These are phyloP conservation scores for Siniperca undulata DNA, from an alignment of 2,797 vertebrate species.

Conservation along the genomic window DNA sequence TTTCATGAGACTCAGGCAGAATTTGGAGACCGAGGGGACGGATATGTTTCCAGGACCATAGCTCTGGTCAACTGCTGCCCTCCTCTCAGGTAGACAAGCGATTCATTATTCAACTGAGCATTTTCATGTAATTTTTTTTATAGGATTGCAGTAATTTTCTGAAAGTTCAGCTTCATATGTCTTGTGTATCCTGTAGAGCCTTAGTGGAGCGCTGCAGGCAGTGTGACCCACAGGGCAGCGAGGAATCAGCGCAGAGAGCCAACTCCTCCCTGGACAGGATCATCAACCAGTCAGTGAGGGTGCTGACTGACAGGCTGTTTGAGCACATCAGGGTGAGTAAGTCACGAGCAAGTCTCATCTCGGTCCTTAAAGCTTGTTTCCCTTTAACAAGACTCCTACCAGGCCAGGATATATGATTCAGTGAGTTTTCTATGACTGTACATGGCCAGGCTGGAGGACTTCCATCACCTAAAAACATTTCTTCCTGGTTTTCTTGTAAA, in stretches of 20 bases:
- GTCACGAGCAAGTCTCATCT: neutral
- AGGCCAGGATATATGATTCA: neutral
- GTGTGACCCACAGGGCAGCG: slow-evolving; percentile 88
- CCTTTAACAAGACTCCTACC: neutral
- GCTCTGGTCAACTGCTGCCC: slow-evolving; percentile 93
- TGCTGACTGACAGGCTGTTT: slow-evolving; percentile 89
- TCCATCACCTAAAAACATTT: neutral
- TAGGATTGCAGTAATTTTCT: neutral
- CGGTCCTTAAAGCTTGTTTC: neutral
- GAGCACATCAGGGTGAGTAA: slow-evolving; percentile 91
- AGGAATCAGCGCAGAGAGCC: slow-evolving; percentile 86
- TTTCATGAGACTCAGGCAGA: slow-evolving; percentile 89
- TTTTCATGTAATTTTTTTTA: neutral
- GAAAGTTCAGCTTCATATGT: neutral
- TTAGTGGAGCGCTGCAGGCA: slow-evolving; percentile 91
- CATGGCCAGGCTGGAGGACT: neutral
- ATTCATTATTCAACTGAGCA: neutral
- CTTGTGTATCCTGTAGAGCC: slow-evolving; percentile 75
- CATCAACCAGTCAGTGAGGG: slow-evolving; percentile 87
- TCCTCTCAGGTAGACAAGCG: slow-evolving; percentile 87
- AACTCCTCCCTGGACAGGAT: slow-evolving; percentile 88
- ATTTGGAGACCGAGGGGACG: slow-evolving; percentile 83
- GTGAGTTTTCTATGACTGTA: neutral
- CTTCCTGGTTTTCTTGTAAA: neutral
- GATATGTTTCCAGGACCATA: slow-evolving; percentile 89